These are phyloP conservation scores for Gisinianus flammeolus DNA, from an alignment of 2,888 invertebrate species.

Conservation along the genomic window DNA sequence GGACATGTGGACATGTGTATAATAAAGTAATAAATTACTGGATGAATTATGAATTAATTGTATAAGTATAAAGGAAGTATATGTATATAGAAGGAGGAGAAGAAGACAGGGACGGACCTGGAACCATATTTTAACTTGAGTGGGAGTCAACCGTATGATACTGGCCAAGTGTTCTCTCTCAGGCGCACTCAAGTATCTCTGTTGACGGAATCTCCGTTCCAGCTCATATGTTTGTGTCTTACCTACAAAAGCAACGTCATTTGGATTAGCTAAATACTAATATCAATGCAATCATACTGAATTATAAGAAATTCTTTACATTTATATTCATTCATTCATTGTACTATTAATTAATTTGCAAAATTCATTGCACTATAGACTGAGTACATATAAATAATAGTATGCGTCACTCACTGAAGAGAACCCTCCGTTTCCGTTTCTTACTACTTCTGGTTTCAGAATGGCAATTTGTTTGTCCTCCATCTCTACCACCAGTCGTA, in stretches of 20 bases:
- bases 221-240: slow-evolving; percentile 96
- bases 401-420: no score
- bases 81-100: not conserved
- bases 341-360: no score
- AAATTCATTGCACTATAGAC: no score
- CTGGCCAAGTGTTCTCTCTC: slow-evolving; percentile 96
- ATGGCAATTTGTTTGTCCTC: slow-evolving; percentile 24
- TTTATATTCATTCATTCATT: no score
- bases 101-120: not conserved
- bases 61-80: not conserved
- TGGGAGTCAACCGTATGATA: slow-evolving; percentile 92
- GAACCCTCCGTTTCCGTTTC: slow-evolving; percentile 91
- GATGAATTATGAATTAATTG: not conserved
- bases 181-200: slow-evolving; percentile 94
- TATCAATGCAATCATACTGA: no score
- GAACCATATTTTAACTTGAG: slow-evolving; percentile 96
- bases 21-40: not conserved
- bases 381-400: no score
- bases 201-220: slow-evolving; percentile 92
- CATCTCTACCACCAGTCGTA: slow-evolving; percentile 30
- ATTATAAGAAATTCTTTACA: no score
- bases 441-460: slow-evolving; percentile 65
- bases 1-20: not conserved
- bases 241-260: no score
- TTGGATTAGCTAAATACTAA: no score